Evolutionary conservation across 2,888 invertebrate species (phyloP).

Genomic region (Leptopilina drosophilae): DNA sequence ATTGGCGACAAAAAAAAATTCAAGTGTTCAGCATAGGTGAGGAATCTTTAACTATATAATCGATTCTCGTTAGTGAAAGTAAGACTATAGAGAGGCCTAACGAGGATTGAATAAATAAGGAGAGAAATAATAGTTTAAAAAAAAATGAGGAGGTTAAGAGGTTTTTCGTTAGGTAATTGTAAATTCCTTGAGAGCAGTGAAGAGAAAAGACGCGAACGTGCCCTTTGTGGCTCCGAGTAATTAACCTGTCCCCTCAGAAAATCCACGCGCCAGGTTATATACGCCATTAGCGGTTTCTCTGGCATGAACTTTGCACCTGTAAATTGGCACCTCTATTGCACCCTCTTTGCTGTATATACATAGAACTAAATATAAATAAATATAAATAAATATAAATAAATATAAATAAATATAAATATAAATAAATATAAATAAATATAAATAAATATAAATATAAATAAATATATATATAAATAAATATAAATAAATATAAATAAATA

Average conservation of each 20-base stretch:
- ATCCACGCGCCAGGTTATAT: constrained; percentile 61
- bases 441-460: no score
- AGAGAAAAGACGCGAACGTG: constrained; percentile 50
- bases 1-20: background rate
- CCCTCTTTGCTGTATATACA: constrained; percentile 18
- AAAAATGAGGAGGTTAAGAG: background rate
- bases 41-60: background rate
- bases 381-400: no score
- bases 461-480: no score
- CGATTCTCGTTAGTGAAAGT: background rate
- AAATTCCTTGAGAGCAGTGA: constrained; percentile 25
- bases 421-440: no score
- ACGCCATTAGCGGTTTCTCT: constrained; percentile 67
- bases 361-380: no score
- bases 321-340: constrained; percentile 57
- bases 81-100: background rate
- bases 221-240: constrained; percentile 50
- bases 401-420: no score
- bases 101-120: constrained; percentile 7
- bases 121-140: background rate
- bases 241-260: constrained; percentile 60
- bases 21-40: background rate
- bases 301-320: constrained; percentile 71
- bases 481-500: no score
- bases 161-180: constrained; percentile 11